phyloP scores from a whole-genome alignment of 2,797 vertebrate genomes.

The Corythornis leucogaster region DNA sequence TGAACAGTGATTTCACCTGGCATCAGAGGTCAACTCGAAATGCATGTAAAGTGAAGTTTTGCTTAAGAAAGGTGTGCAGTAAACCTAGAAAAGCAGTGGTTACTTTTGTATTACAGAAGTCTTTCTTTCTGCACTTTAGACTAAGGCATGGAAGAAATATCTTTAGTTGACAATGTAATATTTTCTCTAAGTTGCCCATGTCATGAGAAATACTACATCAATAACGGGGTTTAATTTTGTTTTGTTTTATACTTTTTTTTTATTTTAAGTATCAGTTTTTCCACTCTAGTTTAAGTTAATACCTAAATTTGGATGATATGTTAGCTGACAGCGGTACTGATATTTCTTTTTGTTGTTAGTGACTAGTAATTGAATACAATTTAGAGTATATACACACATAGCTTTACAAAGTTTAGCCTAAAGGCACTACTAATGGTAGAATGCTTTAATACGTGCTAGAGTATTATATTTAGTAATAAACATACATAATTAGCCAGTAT shows the following conservation, averaged over 20 bases:
- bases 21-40: conserved; percentile 36
- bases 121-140: conserved; percentile 84
- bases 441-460: conserved; percentile 92
- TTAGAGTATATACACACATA: conserved; percentile 82
- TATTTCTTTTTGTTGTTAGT: conserved; percentile 76
- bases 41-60: conserved; percentile 38
- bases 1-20: conserved; percentile 56
- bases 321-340: conserved; percentile 82
- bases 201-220: conserved; percentile 72
- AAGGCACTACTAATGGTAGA: conserved; percentile 88
- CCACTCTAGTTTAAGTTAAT: conserved; percentile 76
- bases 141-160: conserved; percentile 80
- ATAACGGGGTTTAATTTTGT: conserved; percentile 26
- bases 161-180: conserved; percentile 72
- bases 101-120: conserved; percentile 62
- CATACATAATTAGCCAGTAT: conserved; percentile 89
- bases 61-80: conserved; percentile 69
- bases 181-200: conserved; percentile 73
- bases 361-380: conserved; percentile 78
- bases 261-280: conserved; percentile 74
- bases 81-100: conserved; percentile 49
- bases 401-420: conserved; percentile 79
- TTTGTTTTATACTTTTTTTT: conserved; percentile 43
- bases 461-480: conserved; percentile 90
- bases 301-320: conserved; percentile 72